Evolutionary conservation across 2,888 invertebrate species (phyloP).

Genomic region (Allophyes oxyacanthae): DNA sequence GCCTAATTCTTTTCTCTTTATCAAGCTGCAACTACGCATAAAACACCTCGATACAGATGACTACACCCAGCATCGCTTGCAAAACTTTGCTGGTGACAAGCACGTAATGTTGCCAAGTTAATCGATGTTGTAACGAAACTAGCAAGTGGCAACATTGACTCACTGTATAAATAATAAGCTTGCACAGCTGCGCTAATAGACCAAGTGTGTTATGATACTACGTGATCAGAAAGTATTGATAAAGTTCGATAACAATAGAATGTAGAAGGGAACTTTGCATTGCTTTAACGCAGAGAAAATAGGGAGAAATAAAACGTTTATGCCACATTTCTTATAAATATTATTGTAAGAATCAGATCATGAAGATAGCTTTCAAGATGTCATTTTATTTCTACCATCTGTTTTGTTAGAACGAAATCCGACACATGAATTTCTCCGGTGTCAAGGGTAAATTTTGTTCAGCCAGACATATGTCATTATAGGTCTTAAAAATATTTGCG

Average conservation of each 20-base stretch:
- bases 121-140: constrained; percentile 34
- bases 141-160: constrained; percentile 32
- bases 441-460: no score
- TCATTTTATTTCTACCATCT: no score
- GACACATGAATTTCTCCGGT: no score
- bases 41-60: constrained; percentile 35
- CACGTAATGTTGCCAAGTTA: constrained; percentile 44
- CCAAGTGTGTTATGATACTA: constrained; percentile 45
- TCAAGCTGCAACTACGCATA: constrained; percentile 8
- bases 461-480: no score
- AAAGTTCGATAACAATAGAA: background rate
- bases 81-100: constrained; percentile 13
- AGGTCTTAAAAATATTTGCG: no score
- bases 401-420: no score
- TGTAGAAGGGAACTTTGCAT: background rate
- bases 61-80: constrained; percentile 36
- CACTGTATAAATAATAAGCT: constrained; percentile 36
- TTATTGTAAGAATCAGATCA: no score
- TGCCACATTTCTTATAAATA: no score
- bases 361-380: no score
- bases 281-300: background rate
- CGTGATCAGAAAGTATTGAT: constrained; percentile 30
- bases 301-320: no score
- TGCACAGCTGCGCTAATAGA: constrained; percentile 56
- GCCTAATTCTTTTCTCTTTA: background rate